phyloP scores from a whole-genome alignment of 2,888 invertebrate genomes.

The Hoplodrina ambigua region DNA sequence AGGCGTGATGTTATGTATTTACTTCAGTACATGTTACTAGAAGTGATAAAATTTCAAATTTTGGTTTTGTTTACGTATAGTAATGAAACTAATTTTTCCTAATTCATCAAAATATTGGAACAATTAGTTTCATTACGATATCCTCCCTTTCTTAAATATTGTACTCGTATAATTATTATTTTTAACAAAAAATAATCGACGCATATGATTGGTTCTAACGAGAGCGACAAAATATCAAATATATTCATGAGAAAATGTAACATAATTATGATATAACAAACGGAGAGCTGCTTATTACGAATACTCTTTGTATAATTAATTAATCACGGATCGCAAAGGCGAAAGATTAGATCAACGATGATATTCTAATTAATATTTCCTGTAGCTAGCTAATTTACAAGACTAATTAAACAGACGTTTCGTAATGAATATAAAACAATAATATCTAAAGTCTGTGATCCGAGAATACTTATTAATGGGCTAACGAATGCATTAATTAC shows the following conservation, averaged over 20 bases:
- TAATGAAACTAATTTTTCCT: no score
- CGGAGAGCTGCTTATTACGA: background rate
- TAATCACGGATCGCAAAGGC: conserved; percentile 2
- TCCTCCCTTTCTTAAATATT: no score
- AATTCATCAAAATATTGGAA: no score
- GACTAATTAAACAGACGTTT: conserved; percentile 14
- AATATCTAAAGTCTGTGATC: conserved; percentile 8
- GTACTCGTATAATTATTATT: no score
- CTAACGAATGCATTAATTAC: conserved; percentile 33
- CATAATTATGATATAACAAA: background rate
- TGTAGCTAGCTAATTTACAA: background rate
- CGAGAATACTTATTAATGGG: conserved; percentile 19
- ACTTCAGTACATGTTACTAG: no score
- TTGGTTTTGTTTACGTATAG: no score
- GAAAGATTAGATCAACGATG: conserved; percentile 9
- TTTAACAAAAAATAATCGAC: no score
- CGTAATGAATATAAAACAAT: conserved; percentile 4
- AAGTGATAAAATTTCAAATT: no score
- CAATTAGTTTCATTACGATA: no score
- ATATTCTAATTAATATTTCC: conserved; percentile 22
- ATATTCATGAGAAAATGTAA: background rate
- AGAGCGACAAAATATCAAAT: background rate
- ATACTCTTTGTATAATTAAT: conserved; percentile 8
- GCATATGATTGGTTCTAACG: background rate
- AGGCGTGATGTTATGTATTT: no score